phyloP scores from a whole-genome alignment of 1,140 invertebrate species.

The Rhysida immarginata region DNA sequence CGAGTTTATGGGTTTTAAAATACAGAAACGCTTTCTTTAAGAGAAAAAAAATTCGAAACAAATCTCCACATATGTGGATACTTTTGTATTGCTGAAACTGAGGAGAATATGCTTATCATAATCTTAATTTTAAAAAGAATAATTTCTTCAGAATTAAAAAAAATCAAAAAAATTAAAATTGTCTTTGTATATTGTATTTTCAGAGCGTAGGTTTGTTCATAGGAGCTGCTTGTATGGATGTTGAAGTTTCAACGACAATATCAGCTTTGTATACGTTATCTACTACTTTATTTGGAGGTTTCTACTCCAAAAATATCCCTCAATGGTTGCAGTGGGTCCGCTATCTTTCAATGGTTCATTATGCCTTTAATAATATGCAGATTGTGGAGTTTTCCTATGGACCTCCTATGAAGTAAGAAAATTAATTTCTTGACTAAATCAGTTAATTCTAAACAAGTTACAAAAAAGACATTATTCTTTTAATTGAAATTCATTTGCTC shows the following conservation, averaged over 20 bases:
- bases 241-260: constrained; percentile 62
- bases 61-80: no score
- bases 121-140: no score
- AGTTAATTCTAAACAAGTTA: neutral
- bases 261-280: constrained; percentile 63
- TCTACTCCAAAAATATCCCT: constrained; percentile 59
- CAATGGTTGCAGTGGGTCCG: constrained; percentile 62
- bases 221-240: constrained; percentile 60
- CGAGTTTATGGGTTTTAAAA: no score
- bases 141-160: no score
- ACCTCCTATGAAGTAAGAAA: constrained; percentile 46
- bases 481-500: neutral
- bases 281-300: constrained; percentile 69
- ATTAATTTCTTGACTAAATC: neutral
- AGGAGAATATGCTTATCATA: no score
- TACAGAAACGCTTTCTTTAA: no score
- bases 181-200: constrained; percentile 20
- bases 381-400: constrained; percentile 63
- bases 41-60: no score
- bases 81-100: no score
- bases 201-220: constrained; percentile 71
- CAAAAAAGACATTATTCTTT: neutral
- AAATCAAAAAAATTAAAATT: no score
- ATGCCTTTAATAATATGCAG: constrained; percentile 74
- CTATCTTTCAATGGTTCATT: constrained; percentile 59